Evolutionary conservation across 2,113 vertebrate species (phyloP).

Genomic region (Pogona vitticeps): DNA sequence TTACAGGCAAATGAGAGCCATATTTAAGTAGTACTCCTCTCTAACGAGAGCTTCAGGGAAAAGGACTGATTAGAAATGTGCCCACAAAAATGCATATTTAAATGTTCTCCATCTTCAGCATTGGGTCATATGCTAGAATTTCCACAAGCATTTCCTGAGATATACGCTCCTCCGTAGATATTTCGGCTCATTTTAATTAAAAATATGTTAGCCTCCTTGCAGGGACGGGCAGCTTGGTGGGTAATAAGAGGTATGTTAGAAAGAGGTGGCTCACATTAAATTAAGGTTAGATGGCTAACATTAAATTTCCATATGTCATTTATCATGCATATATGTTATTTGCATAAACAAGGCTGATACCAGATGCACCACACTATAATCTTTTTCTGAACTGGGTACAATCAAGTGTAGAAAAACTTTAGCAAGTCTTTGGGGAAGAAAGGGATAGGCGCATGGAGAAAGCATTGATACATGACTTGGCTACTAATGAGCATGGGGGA

Average conservation of each 20-base stretch:
- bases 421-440: neutral
- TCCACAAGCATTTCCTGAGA: neutral
- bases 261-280: neutral
- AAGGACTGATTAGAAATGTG: neutral
- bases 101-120: neutral
- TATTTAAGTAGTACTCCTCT: neutral
- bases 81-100: neutral
- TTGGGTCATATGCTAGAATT: neutral
- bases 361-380: neutral
- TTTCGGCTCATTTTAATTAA: constrained; percentile 14
- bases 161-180: neutral
- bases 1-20: neutral
- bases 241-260: neutral
- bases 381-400: neutral
- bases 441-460: too few species aligned
- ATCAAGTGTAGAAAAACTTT: neutral
- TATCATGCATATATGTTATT: neutral
- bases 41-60: neutral
- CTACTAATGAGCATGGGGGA: neutral
- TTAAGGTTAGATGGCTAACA: neutral
- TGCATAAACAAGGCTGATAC: neutral
- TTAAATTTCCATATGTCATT: neutral
- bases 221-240: neutral
- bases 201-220: neutral
- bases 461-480: neutral